phyloP scores from a whole-genome alignment of 2,888 invertebrate genomes.

The Cantharis rustica region DNA sequence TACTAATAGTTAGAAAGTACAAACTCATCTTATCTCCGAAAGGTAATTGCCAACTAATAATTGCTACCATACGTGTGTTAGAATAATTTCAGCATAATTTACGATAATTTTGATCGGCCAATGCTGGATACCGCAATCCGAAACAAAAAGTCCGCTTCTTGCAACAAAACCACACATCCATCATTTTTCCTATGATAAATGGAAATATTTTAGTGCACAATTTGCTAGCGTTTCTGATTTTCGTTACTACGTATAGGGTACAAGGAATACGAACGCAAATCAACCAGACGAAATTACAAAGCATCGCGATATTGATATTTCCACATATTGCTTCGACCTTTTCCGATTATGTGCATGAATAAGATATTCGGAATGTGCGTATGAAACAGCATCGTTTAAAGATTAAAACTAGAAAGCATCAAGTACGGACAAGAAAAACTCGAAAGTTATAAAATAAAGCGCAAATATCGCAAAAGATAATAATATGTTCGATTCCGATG shows the following conservation, averaged over 20 bases:
- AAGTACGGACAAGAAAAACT: background rate
- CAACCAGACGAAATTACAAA: background rate
- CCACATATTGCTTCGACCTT: background rate
- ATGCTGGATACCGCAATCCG: background rate
- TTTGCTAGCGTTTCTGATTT: background rate
- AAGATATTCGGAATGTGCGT: background rate
- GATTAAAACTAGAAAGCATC: background rate
- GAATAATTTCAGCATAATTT: background rate
- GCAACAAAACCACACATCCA: background rate
- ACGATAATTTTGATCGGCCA: background rate
- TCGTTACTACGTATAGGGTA: background rate
- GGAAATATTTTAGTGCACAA: background rate
- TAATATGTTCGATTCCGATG: background rate
- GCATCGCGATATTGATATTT: background rate
- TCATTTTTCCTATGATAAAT: background rate
- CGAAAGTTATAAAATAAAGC: background rate
- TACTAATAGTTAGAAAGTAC: slow-evolving; percentile 12
- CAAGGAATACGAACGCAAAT: background rate
- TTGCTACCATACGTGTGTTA: slow-evolving; percentile 11
- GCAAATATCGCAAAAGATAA: background rate
- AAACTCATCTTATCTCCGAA: background rate
- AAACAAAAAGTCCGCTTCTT: background rate
- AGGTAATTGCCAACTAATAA: slow-evolving; percentile 16
- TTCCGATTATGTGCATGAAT: background rate
- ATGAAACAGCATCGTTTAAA: background rate